phyloP scores from a whole-genome alignment of 2,888 invertebrate species.

The Epirrita christyi region DNA sequence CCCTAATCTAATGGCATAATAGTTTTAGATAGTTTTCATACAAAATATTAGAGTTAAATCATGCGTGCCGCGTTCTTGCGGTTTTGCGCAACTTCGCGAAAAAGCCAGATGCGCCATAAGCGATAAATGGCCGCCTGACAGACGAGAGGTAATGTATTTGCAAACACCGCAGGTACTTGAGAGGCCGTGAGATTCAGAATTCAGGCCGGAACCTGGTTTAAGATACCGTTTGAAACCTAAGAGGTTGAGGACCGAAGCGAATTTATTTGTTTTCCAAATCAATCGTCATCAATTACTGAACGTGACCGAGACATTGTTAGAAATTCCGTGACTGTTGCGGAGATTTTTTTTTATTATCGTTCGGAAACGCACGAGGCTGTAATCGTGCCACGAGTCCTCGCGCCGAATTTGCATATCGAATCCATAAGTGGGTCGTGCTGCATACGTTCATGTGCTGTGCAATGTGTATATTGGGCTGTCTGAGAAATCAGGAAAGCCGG shows the following conservation, averaged over 20 bases:
- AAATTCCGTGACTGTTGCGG: conserved; percentile 18
- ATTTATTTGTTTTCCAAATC: conserved; percentile 36
- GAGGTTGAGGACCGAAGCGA: conserved; percentile 31
- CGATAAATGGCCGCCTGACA: too few relatives aligned
- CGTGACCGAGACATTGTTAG: conserved; percentile 45
- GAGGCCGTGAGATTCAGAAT: conserved; percentile 36
- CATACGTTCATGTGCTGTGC: conserved; percentile 8
- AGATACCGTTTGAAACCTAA: conserved; percentile 32
- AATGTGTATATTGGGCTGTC: background rate
- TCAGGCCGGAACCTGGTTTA: conserved; percentile 28
- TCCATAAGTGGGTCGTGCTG: conserved; percentile 37
- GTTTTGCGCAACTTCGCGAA: too few relatives aligned
- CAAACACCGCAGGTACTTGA: conserved; percentile 27
- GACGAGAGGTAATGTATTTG: too few relatives aligned
- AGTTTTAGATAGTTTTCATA: too few relatives aligned
- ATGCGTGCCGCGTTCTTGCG: too few relatives aligned
- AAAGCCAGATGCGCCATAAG: too few relatives aligned
- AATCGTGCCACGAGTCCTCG: conserved; percentile 37
- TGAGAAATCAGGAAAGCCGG: conserved; percentile 2
- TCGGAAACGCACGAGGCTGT: conserved; percentile 32
- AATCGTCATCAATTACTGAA: conserved; percentile 33
- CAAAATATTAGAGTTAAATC: too few relatives aligned
- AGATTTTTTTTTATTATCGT: conserved; percentile 17
- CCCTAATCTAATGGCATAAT: too few relatives aligned
- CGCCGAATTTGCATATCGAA: conserved; percentile 41